Conservation (phyloP, 2,113 vertebrate species). For the Chlorocebus sabaeus region DNA sequence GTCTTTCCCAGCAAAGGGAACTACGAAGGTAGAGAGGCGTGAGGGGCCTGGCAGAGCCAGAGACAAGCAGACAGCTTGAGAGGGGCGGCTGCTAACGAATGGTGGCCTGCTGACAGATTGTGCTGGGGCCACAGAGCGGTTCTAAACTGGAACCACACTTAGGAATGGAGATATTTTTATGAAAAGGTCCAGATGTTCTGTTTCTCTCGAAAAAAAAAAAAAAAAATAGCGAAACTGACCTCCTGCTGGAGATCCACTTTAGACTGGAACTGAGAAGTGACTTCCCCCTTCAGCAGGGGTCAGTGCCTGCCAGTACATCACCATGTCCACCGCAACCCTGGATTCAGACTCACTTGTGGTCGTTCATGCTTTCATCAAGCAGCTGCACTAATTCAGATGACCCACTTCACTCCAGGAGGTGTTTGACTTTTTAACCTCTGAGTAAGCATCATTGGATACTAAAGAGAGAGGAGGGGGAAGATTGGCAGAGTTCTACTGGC, state of each 20-base stretch:
- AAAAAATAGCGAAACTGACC: background rate
- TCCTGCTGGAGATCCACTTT: background rate
- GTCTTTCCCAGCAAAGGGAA: background rate
- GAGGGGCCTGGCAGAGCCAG: background rate
- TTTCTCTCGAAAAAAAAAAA: background rate
- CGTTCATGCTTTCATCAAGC: background rate
- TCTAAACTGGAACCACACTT: background rate
- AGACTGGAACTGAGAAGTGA: background rate
- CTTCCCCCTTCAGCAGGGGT: background rate
- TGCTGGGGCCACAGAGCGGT: background rate
- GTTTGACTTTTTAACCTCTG: background rate
- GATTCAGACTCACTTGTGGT: background rate
- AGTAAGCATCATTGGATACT: background rate
- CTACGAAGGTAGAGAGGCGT: background rate
- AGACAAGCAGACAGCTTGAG: background rate
- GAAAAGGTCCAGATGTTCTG: background rate
- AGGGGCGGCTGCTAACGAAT: background rate
- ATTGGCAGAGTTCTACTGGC: background rate
- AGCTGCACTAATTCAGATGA: background rate
- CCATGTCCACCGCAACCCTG: background rate
- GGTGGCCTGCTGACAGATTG: background rate
- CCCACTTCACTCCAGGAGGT: background rate
- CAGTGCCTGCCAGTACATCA: background rate
- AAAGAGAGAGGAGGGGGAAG: background rate
- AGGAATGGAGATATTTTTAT: background rate